A percentile compares a stretch with the other conserved stretches of the same genome.
Conservation (phyloP, 2,113 vertebrate genomes). For the Clupea harengus region DNA sequence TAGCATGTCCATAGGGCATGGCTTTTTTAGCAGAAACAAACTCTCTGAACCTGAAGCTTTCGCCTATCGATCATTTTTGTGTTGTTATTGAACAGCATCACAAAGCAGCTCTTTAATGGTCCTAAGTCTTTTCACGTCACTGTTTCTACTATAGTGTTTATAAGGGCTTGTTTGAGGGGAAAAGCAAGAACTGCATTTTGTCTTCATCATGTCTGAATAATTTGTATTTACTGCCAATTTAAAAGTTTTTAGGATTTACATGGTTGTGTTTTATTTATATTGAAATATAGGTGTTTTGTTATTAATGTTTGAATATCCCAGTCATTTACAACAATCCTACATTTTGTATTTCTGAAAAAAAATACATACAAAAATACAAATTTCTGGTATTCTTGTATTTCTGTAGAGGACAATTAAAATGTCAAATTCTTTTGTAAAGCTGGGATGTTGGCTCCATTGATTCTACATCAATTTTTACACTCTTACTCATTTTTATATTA, state of each 20-base stretch:
- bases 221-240: neutral
- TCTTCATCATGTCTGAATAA: neutral
- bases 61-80: neutral
- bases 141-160: neutral
- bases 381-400: neutral
- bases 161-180: neutral
- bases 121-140: neutral
- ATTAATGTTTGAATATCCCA: neutral
- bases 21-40: neutral
- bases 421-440: neutral
- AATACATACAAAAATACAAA: no score
- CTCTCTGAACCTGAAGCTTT: neutral
- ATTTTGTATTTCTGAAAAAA: neutral
- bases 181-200: neutral
- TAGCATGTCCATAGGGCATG: neutral
- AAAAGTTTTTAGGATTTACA: neutral
- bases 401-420: slow-evolving; percentile 2
- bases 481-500: neutral
- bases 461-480: neutral
- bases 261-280: slow-evolving; percentile 13
- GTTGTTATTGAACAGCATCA: neutral
- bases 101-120: neutral
- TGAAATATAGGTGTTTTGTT: neutral
- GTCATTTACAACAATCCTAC: neutral
- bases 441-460: neutral